Evolutionary conservation across 2,888 invertebrate species (phyloP).

Genomic region (Ceratothoa steindachneri): DNA sequence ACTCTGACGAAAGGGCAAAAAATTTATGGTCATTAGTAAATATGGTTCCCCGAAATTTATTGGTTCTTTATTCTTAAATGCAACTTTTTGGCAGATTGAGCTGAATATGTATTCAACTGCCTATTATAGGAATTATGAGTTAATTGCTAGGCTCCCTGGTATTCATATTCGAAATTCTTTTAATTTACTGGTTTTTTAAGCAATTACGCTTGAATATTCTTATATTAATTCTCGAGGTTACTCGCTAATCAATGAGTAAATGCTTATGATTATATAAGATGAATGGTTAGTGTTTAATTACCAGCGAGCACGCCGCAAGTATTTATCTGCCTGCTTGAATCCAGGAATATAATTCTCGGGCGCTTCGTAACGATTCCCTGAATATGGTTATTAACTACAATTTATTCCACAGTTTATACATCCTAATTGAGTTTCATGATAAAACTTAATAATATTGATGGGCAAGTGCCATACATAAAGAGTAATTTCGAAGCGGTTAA

Average conservation of each 20-base stretch:
- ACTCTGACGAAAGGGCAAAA: background rate
- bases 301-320: background rate
- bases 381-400: conserved; percentile 4
- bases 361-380: background rate
- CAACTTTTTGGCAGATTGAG: background rate
- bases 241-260: conserved; percentile 3
- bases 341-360: background rate
- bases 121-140: background rate
- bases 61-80: background rate
- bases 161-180: background rate
- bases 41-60: background rate
- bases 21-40: background rate
- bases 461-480: background rate
- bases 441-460: conserved; percentile 7
- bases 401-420: conserved; percentile 1
- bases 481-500: background rate
- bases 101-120: background rate
- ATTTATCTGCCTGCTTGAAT: background rate
- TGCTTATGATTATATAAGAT: background rate
- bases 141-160: background rate
- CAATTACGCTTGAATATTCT: conserved; percentile 3
- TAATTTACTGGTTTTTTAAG: background rate
- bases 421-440: conserved; percentile 6
- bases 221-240: conserved; percentile 1
- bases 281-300: background rate